Evolutionary conservation across 2,888 invertebrate genomes (phyloP), one percentile per base, ranked within the genome.

Genomic region (Metacarcinus magister): DNA sequence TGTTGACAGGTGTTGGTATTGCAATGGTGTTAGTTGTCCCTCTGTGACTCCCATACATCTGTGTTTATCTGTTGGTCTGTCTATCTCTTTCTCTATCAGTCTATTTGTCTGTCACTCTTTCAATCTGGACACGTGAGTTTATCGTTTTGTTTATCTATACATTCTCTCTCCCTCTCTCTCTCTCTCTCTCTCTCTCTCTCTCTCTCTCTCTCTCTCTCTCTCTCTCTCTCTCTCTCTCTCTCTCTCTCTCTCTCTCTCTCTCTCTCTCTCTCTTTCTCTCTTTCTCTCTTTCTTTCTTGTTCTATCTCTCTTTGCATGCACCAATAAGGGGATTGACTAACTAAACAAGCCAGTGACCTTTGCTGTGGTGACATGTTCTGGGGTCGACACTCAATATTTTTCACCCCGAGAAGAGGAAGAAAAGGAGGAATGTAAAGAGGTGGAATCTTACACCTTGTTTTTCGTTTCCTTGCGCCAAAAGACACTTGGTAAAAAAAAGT

Each of bases 171-270:
- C 13, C 32, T 89, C 89, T 39, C 43, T 89, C 32, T 89, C 89
- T 90, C 43, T 90, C 90, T 90, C 44, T 90, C 43, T 44, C 44
- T 43, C 44, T 90, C 43, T 44, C 44, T 44, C 91, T 91, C 46
- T 46, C 91, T 91, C 44, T 91, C 46, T 91, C 91, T 46, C 46
- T 43, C 46, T 91, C 43, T 91, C 91, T 46, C 44, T 46, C 44
- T 91, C 91, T 23, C 44, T 91, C 91, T 91, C 91, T 91, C 91
- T 23, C 46, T 46, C 46, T 91, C 43, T 91, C 91, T 46, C 44
- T 91, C 46, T 91, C 91, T 46, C 46, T 91, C 46, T 91, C 46
- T 91, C 44, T 91, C 91, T 91, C 44, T 46, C 46, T 46, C 43
- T 46, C 43, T 91, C 44, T 82, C 82, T 82, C 82, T 82, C 46